These are phyloP conservation scores for Drosophila helvetica DNA, from an alignment of 2,888 invertebrate species.

Conservation along the genomic window DNA sequence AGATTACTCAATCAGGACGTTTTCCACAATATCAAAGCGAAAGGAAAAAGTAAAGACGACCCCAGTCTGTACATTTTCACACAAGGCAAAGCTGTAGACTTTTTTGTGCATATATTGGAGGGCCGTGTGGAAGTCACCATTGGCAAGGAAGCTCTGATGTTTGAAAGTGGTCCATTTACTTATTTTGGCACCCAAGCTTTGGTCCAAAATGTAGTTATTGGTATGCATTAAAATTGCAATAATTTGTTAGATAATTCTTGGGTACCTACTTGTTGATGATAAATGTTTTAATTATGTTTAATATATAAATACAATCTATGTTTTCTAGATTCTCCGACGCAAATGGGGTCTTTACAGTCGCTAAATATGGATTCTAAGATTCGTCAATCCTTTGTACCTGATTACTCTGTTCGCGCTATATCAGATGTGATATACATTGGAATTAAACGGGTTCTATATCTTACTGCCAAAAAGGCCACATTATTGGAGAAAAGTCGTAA, in stretches of 20 bases:
- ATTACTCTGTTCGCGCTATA: conserved; percentile 94
- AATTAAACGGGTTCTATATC: conserved; percentile 92
- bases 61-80: conserved; percentile 90
- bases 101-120: conserved; percentile 97
- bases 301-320: neutral
- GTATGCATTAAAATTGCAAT: conserved; percentile 83
- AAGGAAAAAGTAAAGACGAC: conserved; percentile 88
- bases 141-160: conserved; percentile 95
- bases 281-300: neutral
- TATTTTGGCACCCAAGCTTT: conserved; percentile 96
- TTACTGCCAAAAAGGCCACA: conserved; percentile 96
- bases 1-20: conserved; percentile 96
- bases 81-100: conserved; percentile 93
- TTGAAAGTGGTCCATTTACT: conserved; percentile 98
- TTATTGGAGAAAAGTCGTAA: conserved; percentile 90
- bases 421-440: conserved; percentile 94
- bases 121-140: conserved; percentile 97
- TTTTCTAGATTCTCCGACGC: conserved; percentile 81
- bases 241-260: neutral
- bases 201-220: conserved; percentile 89
- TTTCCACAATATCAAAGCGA: conserved; percentile 92
- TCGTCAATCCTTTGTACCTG: conserved; percentile 93
- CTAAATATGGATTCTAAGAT: conserved; percentile 92
- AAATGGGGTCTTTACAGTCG: conserved; percentile 92
- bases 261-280: neutral